A percentile compares a stretch with the other conserved stretches of the same genome.
Conservation (phyloP, 2,113 vertebrate species). For the Mormyrus lacerda region DNA sequence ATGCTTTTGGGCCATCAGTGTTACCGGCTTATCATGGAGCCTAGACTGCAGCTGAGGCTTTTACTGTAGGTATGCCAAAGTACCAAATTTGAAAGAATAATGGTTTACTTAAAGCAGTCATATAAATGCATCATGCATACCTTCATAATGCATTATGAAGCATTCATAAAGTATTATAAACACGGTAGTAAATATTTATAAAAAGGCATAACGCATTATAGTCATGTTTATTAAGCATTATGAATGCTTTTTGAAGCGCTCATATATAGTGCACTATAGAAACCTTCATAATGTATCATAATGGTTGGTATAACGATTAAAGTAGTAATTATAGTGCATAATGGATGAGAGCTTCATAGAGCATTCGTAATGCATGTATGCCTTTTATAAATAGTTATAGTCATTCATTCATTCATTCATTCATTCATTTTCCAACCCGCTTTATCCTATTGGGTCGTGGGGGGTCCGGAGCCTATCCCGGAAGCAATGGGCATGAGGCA, state of each 20-base stretch:
- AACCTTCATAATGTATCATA: not conserved
- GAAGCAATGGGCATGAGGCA: no score
- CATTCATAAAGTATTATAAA: not conserved
- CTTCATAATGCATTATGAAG: not conserved
- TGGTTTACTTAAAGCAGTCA: not conserved
- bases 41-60: not conserved
- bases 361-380: no score
- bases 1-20: not conserved
- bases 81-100: not conserved
- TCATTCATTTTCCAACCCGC: no score
- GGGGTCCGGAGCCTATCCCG: no score
- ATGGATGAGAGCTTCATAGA: no score
- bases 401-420: no score
- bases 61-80: not conserved
- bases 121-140: not conserved
- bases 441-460: no score
- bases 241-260: not conserved
- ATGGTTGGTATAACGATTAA: not conserved
- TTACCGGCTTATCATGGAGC: not conserved
- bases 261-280: not conserved
- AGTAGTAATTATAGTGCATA: no score
- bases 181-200: not conserved
- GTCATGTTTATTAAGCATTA: not conserved
- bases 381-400: no score
- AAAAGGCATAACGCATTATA: not conserved